Evolutionary conservation across 2,113 vertebrate genomes (phyloP).

Genomic region (Glareola pratincola): DNA sequence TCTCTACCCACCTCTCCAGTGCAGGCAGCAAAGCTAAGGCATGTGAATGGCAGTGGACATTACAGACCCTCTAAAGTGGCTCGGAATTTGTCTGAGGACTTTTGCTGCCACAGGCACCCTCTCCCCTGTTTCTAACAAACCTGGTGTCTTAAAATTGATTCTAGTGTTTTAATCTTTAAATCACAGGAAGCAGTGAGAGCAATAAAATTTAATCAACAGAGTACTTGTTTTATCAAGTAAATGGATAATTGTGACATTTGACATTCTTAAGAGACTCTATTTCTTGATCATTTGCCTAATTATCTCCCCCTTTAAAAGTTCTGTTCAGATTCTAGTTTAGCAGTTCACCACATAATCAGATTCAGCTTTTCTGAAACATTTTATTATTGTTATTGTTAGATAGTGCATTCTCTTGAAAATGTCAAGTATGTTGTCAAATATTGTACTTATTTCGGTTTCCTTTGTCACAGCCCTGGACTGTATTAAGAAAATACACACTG

Average conservation of each 20-base stretch:
- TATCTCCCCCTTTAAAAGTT: background rate
- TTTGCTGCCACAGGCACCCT: background rate
- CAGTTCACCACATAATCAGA: background rate
- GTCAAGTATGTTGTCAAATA: slow-evolving; percentile 35
- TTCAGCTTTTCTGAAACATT: background rate
- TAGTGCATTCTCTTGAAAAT: slow-evolving; percentile 15
- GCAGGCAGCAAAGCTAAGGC: background rate
- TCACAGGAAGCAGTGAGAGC: background rate
- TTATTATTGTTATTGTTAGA: background rate
- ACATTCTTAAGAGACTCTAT: background rate
- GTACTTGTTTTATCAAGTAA: slow-evolving; percentile 31
- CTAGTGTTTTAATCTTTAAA: slow-evolving; percentile 11
- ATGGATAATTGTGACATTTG: slow-evolving; percentile 38
- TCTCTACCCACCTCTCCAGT: background rate
- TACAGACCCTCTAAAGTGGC: background rate
- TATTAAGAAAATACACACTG: background rate
- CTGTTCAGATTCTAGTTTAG: background rate
- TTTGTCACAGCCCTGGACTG: background rate
- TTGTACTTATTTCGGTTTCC: slow-evolving; percentile 15
- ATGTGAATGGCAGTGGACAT: background rate
- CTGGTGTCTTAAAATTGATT: background rate
- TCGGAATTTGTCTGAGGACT: background rate
- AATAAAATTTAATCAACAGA: slow-evolving; percentile 43
- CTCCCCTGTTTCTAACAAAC: background rate
- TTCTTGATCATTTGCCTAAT: slow-evolving; percentile 26